These are phyloP conservation scores for Calonectris borealis DNA, from an alignment of 2,113 vertebrate species.

Conservation along the genomic window DNA sequence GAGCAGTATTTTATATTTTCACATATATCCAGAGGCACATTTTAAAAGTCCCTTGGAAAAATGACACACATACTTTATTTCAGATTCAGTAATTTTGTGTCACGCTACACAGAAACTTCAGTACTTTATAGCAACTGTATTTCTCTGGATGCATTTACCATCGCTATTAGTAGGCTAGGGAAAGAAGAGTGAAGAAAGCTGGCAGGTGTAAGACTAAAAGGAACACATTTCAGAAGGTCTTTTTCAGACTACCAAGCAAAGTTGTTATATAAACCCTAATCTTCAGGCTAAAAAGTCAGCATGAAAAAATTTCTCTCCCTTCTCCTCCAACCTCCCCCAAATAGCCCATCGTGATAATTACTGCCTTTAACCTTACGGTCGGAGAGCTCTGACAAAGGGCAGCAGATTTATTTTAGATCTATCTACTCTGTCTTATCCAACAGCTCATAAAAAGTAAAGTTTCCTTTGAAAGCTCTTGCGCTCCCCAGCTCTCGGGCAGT, in stretches of 20 bases:
- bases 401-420: conserved; percentile 35
- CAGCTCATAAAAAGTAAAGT: conserved; percentile 39
- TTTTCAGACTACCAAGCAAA: conserved; percentile 12
- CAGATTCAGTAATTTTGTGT: conserved; percentile 28
- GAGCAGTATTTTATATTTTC: conserved; percentile 28
- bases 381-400: neutral
- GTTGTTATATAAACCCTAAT: neutral
- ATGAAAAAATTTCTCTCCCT: neutral
- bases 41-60: conserved; percentile 43
- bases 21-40: conserved; percentile 31
- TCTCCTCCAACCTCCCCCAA: neutral
- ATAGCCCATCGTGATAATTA: neutral
- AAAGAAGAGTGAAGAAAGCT: conserved; percentile 42
- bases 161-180: neutral
- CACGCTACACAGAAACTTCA: conserved; percentile 5
- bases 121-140: conserved; percentile 8
- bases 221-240: conserved; percentile 30
- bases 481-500: neutral
- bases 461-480: neutral
- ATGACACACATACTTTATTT: conserved; percentile 40
- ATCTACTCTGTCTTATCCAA: neutral
- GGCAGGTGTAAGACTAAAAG: conserved; percentile 48
- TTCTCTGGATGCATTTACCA: conserved; percentile 46
- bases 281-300: neutral
- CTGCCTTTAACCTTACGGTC: neutral